Percentiles rank a stretch among this genome's conserved stretches.
These are phyloP conservation scores for Sesamia nonagrioides DNA, from an alignment of 1,140 invertebrate species.

Conservation along the genomic window DNA sequence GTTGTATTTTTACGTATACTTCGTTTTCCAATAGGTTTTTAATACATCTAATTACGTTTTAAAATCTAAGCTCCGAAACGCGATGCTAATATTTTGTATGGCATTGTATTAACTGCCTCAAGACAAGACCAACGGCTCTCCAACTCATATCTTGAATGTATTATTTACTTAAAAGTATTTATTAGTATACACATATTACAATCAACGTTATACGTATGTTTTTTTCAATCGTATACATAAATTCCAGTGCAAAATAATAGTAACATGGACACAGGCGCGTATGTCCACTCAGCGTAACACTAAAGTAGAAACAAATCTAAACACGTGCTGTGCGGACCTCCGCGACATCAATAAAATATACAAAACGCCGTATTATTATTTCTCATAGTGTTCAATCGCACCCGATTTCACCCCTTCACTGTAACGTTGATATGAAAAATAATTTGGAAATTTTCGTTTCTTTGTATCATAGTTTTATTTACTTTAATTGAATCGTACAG, in stretches of 20 bases:
- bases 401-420: slow-evolving; percentile 85
- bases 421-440: slow-evolving; percentile 71
- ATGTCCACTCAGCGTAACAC: slow-evolving; percentile 57
- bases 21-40: slow-evolving; percentile 84
- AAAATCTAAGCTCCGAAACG: slow-evolving; percentile 80
- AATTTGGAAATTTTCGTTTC: slow-evolving; percentile 63
- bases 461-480: slow-evolving; percentile 46
- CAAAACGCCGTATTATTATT: slow-evolving; percentile 47
- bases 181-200: slow-evolving; percentile 87
- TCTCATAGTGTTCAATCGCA: slow-evolving; percentile 67
- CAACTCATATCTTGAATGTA: slow-evolving; percentile 63
- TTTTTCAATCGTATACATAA: slow-evolving; percentile 86
- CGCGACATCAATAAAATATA: slow-evolving; percentile 40
- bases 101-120: slow-evolving; percentile 61
- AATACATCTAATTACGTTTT: slow-evolving; percentile 83
- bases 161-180: slow-evolving; percentile 71
- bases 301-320: slow-evolving; percentile 38
- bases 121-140: slow-evolving; percentile 60
- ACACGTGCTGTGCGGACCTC: slow-evolving; percentile 24
- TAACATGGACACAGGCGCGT: slow-evolving; percentile 73
- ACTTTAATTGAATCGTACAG: slow-evolving; percentile 73
- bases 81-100: slow-evolving; percentile 67
- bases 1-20: slow-evolving; percentile 86
- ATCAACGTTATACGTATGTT: slow-evolving; percentile 86
- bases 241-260: slow-evolving; percentile 81